A percentile compares a stretch with the other conserved stretches of the same genome.
phyloP scores from a whole-genome alignment of 2,888 invertebrate species.

The Branchinecta sandiegonensis region DNA sequence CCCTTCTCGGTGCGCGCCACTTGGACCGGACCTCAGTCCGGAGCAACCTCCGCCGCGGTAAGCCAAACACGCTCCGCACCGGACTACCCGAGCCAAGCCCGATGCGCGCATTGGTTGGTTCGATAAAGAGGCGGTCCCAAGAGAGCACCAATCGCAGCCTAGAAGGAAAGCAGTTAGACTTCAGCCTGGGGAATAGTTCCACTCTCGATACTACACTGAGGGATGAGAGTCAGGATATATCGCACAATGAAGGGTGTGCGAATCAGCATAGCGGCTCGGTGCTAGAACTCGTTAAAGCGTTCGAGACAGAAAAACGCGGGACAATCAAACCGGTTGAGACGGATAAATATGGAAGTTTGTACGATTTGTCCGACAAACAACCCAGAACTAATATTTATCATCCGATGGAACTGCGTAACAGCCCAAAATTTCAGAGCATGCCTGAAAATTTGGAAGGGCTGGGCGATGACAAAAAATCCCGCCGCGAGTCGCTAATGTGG shows the following conservation, averaged over 20 bases:
- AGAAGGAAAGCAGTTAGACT: slow-evolving; percentile 10
- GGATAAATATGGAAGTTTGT: too few relatives aligned
- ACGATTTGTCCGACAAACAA: too few relatives aligned
- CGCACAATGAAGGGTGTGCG: neutral
- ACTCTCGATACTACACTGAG: neutral
- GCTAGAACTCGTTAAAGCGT: slow-evolving; percentile 18
- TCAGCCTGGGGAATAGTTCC: slow-evolving; percentile 2
- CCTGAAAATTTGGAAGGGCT: slow-evolving; percentile 17
- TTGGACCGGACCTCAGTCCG: slow-evolving; percentile 6
- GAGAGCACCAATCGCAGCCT: neutral
- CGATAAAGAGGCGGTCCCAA: neutral
- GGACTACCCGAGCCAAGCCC: slow-evolving; percentile 34
- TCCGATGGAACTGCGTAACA: neutral
- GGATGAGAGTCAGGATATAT: neutral
- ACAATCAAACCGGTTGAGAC: too few relatives aligned
- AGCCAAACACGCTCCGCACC: slow-evolving; percentile 38
- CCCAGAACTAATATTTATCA: neutral
- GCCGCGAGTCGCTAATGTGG: slow-evolving; percentile 33
- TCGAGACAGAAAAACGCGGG: neutral
- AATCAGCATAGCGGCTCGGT: slow-evolving; percentile 20
- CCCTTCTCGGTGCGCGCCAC: slow-evolving; percentile 17
- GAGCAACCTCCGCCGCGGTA: slow-evolving; percentile 37
- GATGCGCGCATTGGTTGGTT: slow-evolving; percentile 14
- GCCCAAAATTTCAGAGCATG: slow-evolving; percentile 19
- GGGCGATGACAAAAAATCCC: slow-evolving; percentile 15